Conservation (phyloP, 1,140 invertebrate species). For the Bombus breviceps region DNA sequence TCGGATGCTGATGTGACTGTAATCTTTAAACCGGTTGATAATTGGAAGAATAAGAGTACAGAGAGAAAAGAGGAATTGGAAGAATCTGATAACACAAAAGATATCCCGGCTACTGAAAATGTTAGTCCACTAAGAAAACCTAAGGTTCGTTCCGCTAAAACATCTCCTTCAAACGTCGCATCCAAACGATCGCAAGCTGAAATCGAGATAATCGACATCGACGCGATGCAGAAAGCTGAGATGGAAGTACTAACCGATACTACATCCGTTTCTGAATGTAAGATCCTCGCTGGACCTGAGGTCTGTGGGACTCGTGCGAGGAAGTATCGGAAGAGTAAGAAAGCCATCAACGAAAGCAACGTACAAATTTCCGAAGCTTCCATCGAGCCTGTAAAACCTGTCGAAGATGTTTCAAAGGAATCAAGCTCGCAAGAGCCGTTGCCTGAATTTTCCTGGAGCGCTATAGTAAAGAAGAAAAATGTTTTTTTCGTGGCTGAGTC, state of each 20-base stretch:
- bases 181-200: conserved; percentile 29
- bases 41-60: conserved; percentile 16
- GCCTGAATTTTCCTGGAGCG: conserved; percentile 69
- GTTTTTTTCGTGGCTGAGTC: neutral
- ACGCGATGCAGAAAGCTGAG: conserved; percentile 73
- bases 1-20: conserved; percentile 62
- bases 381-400: neutral
- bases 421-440: neutral
- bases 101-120: conserved; percentile 6
- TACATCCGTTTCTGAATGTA: conserved; percentile 63
- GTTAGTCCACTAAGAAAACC: conserved; percentile 64
- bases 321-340: conserved; percentile 63
- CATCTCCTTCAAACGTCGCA: conserved; percentile 3
- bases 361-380: conserved; percentile 20
- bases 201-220: conserved; percentile 79
- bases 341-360: conserved; percentile 9
- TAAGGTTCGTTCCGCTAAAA: conserved; percentile 45
- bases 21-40: conserved; percentile 62
- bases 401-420: conserved; percentile 31
- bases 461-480: conserved; percentile 65
- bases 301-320: conserved; percentile 41
- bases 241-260: conserved; percentile 42
- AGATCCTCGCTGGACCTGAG: conserved; percentile 60
- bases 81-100: neutral
- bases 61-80: conserved; percentile 46